A percentile compares a stretch with the other conserved stretches of the same genome.
Conservation (phyloP, 1,140 invertebrate species). For the Trissolcus basalis region DNA sequence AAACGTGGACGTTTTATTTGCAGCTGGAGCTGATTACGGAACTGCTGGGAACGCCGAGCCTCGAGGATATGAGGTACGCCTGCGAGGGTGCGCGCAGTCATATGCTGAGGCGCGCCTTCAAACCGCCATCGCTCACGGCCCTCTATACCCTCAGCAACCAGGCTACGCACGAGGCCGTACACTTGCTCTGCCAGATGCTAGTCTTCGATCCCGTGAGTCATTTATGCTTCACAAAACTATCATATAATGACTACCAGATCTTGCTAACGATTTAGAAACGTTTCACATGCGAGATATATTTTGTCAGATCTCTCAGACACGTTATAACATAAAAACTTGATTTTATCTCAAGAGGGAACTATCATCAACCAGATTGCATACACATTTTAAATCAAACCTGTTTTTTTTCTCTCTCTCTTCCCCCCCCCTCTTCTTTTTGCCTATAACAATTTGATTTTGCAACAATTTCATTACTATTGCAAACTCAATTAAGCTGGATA, state of each 20-base stretch:
- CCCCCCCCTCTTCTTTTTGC: no score
- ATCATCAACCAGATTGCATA: no score
- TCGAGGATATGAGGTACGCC: slow-evolving; percentile 96
- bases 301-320: no score
- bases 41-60: slow-evolving; percentile 95
- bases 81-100: slow-evolving; percentile 96
- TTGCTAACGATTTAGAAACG: not conserved
- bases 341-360: no score
- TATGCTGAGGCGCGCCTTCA: slow-evolving; percentile 91
- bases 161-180: slow-evolving; percentile 97
- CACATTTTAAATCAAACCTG: no score
- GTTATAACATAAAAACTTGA: no score
- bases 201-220: slow-evolving; percentile 95
- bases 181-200: slow-evolving; percentile 98
- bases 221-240: slow-evolving; percentile 17
- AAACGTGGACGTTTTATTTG: slow-evolving; percentile 61
- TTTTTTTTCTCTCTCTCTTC: no score
- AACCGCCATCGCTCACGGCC: slow-evolving; percentile 91
- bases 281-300: no score
- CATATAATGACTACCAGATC: not conserved
- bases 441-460: no score
- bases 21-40: slow-evolving; percentile 98
- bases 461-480: no score
- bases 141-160: slow-evolving; percentile 94
- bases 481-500: no score